A percentile compares a stretch with the other conserved stretches of the same genome.
phyloP scores from a whole-genome alignment of 2,797 vertebrate species.

The Paratrypauchen microcephalus region DNA sequence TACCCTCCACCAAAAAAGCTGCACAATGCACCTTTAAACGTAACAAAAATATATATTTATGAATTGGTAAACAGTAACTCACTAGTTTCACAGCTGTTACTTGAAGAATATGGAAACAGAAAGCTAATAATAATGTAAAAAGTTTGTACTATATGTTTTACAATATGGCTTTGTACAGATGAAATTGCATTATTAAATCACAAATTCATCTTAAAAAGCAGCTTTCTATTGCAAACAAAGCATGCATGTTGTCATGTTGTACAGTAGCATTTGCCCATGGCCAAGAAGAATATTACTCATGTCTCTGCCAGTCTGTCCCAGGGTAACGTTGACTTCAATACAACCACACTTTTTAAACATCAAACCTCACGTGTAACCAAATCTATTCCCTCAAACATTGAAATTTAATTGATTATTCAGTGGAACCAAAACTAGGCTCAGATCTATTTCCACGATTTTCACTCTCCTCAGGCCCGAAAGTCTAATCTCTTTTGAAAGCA shows the following conservation, averaged over 20 bases:
- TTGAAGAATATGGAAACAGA: too few species aligned
- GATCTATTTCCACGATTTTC: slow-evolving; percentile 37
- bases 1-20: too few species aligned
- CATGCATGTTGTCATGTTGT: background rate
- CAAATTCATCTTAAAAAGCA: background rate
- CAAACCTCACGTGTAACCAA: background rate
- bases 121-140: too few species aligned
- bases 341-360: background rate
- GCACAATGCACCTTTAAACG: too few species aligned
- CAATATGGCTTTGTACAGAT: too few species aligned
- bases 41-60: too few species aligned
- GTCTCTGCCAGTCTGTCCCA: background rate
- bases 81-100: too few species aligned
- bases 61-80: too few species aligned
- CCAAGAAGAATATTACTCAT: background rate
- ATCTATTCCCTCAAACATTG: background rate
- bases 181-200: background rate
- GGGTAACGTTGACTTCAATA: background rate
- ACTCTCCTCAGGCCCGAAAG: slow-evolving; percentile 19
- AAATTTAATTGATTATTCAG: background rate
- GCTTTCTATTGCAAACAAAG: background rate
- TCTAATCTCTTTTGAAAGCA: slow-evolving; percentile 45
- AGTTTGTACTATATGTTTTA: too few species aligned
- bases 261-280: background rate
- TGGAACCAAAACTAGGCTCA: slow-evolving; percentile 12